These are phyloP conservation scores for Crossocerus cetratus DNA, from an alignment of 2,888 invertebrate species.

Conservation along the genomic window DNA sequence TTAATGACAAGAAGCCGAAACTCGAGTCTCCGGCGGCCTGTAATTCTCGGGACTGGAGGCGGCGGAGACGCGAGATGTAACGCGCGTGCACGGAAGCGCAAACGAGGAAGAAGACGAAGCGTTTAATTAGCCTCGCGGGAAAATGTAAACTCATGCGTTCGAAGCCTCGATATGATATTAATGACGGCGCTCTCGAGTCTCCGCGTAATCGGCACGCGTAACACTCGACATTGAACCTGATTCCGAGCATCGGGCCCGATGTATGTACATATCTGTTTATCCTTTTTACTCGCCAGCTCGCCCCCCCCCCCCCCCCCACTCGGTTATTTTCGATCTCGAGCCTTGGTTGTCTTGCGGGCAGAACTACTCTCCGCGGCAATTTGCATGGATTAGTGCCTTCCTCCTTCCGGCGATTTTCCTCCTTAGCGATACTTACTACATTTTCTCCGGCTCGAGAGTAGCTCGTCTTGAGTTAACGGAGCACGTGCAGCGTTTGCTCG, in stretches of 20 bases:
- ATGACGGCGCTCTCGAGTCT: slow-evolving; percentile 5
- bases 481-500: no score
- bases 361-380: slow-evolving; percentile 38
- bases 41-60: no score
- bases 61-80: not conserved
- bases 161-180: slow-evolving; percentile 20
- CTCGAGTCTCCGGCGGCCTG: no score
- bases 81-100: slow-evolving; percentile 22
- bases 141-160: slow-evolving; percentile 2
- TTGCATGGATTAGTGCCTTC: slow-evolving; percentile 58
- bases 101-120: slow-evolving; percentile 1
- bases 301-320: not conserved
- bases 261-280: slow-evolving; percentile 19
- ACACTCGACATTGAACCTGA: slow-evolving; percentile 49
- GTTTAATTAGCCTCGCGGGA: slow-evolving; percentile 17
- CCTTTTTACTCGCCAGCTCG: not conserved
- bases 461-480: not conserved
- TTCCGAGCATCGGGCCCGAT: not conserved
- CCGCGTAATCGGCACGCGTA: slow-evolving; percentile 32
- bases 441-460: slow-evolving; percentile 35
- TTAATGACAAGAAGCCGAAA: no score
- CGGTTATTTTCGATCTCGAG: not conserved
- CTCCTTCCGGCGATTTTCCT: slow-evolving; percentile 45
- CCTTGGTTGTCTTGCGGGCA: no score
- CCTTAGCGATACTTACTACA: slow-evolving; percentile 47